Conservation (phyloP, 2,113 vertebrate species). For the Prinia subflava region DNA sequence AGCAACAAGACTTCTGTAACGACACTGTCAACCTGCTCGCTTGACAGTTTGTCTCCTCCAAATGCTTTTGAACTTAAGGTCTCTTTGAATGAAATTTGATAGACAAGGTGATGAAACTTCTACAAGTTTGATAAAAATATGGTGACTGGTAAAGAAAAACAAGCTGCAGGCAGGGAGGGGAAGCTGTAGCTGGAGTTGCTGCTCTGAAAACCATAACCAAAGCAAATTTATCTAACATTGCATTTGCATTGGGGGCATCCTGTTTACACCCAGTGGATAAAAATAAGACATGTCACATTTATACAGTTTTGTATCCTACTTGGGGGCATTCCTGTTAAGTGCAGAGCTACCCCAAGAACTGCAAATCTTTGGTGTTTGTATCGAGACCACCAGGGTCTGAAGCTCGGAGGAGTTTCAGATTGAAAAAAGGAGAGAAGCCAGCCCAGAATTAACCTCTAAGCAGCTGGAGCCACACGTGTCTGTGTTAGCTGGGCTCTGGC, state of each 20-base stretch:
- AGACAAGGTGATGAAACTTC: not conserved
- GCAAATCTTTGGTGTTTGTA: not conserved
- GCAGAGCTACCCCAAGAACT: not conserved
- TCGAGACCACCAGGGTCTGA: not conserved
- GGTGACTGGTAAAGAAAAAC: not conserved
- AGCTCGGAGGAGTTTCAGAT: not conserved
- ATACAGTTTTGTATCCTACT: not conserved
- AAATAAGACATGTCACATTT: not conserved
- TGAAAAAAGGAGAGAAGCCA: not conserved
- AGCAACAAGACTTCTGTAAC: not conserved
- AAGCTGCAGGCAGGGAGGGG: not conserved
- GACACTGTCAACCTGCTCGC: not conserved
- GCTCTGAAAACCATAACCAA: not conserved
- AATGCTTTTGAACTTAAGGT: not conserved
- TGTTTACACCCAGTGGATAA: not conserved
- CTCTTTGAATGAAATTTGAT: not conserved
- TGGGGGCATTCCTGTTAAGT: not conserved
- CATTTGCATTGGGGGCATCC: not conserved
- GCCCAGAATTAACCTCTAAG: not conserved
- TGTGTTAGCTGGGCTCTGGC: not conserved
- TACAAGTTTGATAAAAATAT: not conserved
- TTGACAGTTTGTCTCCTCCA: not conserved
- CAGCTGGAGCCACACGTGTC: not conserved
- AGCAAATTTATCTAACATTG: not conserved
- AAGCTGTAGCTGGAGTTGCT: not conserved